A percentile compares a stretch with the other conserved stretches of the same genome.
These are phyloP conservation scores for Gnathonemus echidnorhynchus DNA, from an alignment of 2,113 vertebrate genomes.

Conservation along the genomic window DNA sequence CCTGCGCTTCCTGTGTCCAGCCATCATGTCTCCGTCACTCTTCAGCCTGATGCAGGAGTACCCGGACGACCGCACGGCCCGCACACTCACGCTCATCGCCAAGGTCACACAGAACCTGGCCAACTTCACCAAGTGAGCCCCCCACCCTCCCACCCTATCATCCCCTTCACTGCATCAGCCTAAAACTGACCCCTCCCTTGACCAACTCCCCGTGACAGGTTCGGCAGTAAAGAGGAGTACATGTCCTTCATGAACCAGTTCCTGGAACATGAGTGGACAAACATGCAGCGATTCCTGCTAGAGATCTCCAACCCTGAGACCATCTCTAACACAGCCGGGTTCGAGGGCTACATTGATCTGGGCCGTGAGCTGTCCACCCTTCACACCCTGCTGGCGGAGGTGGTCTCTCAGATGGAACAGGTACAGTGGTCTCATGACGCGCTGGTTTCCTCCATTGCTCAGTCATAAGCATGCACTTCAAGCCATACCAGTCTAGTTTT, in stretches of 20 bases:
- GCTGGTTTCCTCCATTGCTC: not conserved
- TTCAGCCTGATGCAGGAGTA: conserved; percentile 97
- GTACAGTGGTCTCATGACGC: conserved; percentile 45
- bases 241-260: conserved; percentile 99
- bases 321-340: conserved; percentile 84
- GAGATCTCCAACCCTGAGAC: conserved; percentile 94
- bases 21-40: conserved; percentile 97
- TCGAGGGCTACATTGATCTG: conserved; percentile 94
- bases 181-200: not conserved
- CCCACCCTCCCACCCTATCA: too few species aligned
- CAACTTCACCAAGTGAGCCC: conserved; percentile 91
- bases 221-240: conserved; percentile 94
- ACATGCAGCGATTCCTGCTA: conserved; percentile 93
- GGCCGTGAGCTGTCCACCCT: conserved; percentile 86
- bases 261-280: conserved; percentile 90
- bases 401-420: conserved; percentile 84
- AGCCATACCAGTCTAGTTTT: not conserved
- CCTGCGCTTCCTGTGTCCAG: conserved; percentile 91
- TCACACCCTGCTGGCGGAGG: conserved; percentile 82
- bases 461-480: not conserved
- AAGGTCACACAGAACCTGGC: conserved; percentile 98
- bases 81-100: conserved; percentile 93
- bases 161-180: not conserved
- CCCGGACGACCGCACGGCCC: conserved; percentile 90
- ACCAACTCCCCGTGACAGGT: conserved; percentile 54